These are phyloP conservation scores for Rutpela maculata DNA, from an alignment of 2,888 invertebrate species.

Conservation along the genomic window DNA sequence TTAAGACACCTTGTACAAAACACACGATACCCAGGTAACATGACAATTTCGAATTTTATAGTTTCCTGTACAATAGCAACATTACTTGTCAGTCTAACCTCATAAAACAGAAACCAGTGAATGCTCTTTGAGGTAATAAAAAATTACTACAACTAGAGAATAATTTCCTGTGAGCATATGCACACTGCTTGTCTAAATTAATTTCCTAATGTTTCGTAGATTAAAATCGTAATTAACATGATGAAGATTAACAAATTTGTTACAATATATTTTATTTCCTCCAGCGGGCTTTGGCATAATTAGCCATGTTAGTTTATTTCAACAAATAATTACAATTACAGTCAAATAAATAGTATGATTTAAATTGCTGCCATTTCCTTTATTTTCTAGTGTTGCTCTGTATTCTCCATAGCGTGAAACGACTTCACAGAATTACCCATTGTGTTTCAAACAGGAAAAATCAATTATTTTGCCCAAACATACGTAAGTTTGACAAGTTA, in stretches of 20 bases:
- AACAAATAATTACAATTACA: conserved; percentile 31
- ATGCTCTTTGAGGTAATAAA: conserved; percentile 12
- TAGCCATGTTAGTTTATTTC: conserved; percentile 10
- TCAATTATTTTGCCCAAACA: conserved; percentile 53
- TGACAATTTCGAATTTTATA: conserved; percentile 1
- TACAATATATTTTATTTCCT: conserved; percentile 31
- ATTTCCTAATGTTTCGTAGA: conserved; percentile 32
- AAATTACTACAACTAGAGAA: conserved; percentile 11
- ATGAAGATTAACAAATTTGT: conserved; percentile 40
- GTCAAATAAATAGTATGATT: conserved; percentile 29
- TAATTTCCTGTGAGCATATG: conserved; percentile 35
- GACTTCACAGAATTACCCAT: conserved; percentile 48
- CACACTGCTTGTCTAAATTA: conserved; percentile 33
- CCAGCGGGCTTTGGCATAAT: conserved; percentile 3
- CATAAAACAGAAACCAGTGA: not conserved
- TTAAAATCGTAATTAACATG: conserved; percentile 35
- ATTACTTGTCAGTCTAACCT: conserved; percentile 6
- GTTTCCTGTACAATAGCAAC: conserved; percentile 1
- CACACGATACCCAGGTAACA: not conserved
- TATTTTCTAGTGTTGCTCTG: conserved; percentile 10
- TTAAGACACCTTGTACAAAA: too few relatives aligned
- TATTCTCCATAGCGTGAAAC: conserved; percentile 47
- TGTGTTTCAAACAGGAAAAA: conserved; percentile 53
- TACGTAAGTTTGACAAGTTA: conserved; percentile 52
- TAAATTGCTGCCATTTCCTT: conserved; percentile 38